Conservation (phyloP, 1,140 invertebrate genomes). For the Anthonomus grandis region DNA sequence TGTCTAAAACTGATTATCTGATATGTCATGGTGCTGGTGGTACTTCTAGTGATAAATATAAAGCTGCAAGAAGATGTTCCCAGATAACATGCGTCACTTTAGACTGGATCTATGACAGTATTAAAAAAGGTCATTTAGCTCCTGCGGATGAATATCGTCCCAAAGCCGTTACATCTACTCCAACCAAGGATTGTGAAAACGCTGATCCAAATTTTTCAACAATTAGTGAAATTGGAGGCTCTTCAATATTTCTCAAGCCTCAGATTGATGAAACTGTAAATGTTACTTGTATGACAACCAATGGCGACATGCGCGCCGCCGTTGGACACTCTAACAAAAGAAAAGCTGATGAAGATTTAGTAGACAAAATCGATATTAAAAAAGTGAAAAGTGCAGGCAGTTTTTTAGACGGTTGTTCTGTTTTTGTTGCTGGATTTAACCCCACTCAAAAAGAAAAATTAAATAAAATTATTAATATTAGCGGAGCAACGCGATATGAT, state of each 20-base stretch:
- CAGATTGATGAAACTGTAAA: constrained; percentile 19
- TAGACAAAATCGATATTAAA: constrained; percentile 60
- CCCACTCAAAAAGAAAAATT: constrained; percentile 67
- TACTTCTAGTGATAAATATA: constrained; percentile 72
- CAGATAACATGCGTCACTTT: constrained; percentile 65
- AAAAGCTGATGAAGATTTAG: constrained; percentile 31
- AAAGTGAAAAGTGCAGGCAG: constrained; percentile 67
- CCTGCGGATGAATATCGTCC: constrained; percentile 62
- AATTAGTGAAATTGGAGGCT: constrained; percentile 37
- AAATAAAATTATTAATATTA: constrained; percentile 71
- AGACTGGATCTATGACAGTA: constrained; percentile 77
- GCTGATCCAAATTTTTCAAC: constrained; percentile 44
- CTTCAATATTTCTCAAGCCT: background rate
- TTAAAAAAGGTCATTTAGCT: constrained; percentile 68
- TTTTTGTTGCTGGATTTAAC: constrained; percentile 66
- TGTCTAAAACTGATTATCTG: constrained; percentile 54
- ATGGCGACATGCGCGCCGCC: background rate
- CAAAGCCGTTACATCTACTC: constrained; percentile 51
- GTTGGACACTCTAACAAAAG: background rate
- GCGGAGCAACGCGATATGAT: constrained; percentile 77
- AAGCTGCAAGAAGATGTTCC: constrained; percentile 70
- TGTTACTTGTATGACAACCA: constrained; percentile 9
- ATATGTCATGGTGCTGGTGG: constrained; percentile 44
- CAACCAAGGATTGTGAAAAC: constrained; percentile 51
- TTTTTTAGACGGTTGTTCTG: constrained; percentile 82